Percentiles rank a stretch among this genome's conserved stretches.
Conservation (phyloP, 2,797 vertebrate species). For the Diceros bicornis region DNA sequence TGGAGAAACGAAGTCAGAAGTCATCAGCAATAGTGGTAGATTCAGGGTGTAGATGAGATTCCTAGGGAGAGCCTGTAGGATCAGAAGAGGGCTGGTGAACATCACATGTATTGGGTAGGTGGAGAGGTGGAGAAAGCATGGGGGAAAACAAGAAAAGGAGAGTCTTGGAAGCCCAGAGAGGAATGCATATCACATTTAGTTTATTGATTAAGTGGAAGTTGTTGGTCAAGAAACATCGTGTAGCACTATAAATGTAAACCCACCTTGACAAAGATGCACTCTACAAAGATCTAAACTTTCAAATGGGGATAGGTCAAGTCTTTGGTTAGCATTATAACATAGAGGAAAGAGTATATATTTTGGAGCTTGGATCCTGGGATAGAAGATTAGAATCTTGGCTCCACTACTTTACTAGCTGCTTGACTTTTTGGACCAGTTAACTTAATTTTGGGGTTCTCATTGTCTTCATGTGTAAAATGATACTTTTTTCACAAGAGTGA, state of each 20-base stretch:
- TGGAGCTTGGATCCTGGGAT: background rate
- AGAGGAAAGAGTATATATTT: slow-evolving; percentile 1
- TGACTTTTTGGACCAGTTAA: background rate
- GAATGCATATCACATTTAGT: background rate
- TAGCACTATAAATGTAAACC: background rate
- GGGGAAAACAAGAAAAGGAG: background rate
- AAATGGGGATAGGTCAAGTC: background rate
- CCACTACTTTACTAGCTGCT: background rate
- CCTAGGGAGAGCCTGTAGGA: background rate
- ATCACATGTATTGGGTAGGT: background rate
- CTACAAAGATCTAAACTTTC: background rate
- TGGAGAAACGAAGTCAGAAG: background rate
- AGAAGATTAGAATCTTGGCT: slow-evolving; percentile 20
- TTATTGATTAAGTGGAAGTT: slow-evolving; percentile 41
- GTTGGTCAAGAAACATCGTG: background rate
- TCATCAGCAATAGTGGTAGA: background rate
- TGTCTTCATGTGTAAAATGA: background rate
- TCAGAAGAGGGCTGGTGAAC: background rate
- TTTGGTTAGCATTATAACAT: background rate
- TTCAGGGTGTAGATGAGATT: background rate
- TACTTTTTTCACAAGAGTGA: background rate
- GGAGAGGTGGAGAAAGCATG: background rate
- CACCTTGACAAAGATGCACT: background rate
- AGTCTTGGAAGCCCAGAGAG: background rate
- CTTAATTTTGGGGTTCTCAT: background rate